These are phyloP conservation scores for Drosophila paranaensis DNA, from an alignment of 2,888 invertebrate species.

Conservation along the genomic window DNA sequence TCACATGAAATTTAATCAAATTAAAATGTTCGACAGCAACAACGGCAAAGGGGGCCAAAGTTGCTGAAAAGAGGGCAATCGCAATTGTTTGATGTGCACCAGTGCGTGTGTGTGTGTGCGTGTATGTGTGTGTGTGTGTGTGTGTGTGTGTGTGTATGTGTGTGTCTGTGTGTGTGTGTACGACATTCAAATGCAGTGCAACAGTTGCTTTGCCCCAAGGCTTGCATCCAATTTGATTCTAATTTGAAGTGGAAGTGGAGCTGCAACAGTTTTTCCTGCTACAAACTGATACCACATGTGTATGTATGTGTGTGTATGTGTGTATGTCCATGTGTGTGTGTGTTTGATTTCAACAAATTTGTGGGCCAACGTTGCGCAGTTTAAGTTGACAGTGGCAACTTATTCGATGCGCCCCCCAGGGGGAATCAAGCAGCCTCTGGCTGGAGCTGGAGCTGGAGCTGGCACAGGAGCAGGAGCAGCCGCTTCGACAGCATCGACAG, in stretches of 20 bases:
- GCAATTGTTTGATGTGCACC: constrained; percentile 57
- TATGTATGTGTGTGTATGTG: background rate
- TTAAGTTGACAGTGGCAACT: constrained; percentile 68
- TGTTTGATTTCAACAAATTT: constrained; percentile 65
- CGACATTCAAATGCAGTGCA: constrained; percentile 46
- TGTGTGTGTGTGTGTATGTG: constrained; percentile 16
- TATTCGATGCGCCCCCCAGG: constrained; percentile 48
- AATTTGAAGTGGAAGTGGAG: constrained; percentile 57
- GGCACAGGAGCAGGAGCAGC: constrained; percentile 10
- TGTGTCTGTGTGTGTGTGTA: constrained; percentile 13
- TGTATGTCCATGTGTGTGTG: constrained; percentile 12
- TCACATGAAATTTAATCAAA: constrained; percentile 82
- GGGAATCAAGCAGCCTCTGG: constrained; percentile 47
- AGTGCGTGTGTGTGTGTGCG: constrained; percentile 25
- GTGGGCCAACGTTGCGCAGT: constrained; percentile 60
- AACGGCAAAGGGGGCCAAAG: constrained; percentile 40
- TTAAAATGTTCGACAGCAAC: constrained; percentile 78
- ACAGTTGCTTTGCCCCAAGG: constrained; percentile 58
- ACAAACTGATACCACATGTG: background rate
- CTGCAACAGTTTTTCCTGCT: constrained; percentile 49
- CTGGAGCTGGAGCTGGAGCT: constrained; percentile 8
- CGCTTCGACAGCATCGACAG: constrained; percentile 32
- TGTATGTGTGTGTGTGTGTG: constrained; percentile 12
- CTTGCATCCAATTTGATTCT: constrained; percentile 59
- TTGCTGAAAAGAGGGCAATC: constrained; percentile 45